A percentile compares a stretch with the other conserved stretches of the same genome.
These are phyloP conservation scores for Mionectes olivaceus DNA, from an alignment of 2,797 vertebrate species.

Conservation along the genomic window DNA sequence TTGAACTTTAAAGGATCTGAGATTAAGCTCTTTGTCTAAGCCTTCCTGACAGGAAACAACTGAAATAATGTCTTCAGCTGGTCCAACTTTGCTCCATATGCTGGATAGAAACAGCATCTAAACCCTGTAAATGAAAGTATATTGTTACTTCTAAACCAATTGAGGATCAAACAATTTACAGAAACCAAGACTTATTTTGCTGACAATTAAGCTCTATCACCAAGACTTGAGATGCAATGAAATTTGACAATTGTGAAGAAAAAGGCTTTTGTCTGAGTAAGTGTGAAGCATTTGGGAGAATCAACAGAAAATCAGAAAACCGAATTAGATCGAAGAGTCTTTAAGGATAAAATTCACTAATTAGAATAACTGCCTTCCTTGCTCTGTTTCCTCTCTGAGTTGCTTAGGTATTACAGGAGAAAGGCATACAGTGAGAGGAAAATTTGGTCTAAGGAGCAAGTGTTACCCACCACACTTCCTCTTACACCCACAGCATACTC, in stretches of 20 bases:
- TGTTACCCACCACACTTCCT: not conserved
- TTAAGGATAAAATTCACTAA: slow-evolving; percentile 34
- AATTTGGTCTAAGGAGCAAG: not conserved
- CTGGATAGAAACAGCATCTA: slow-evolving; percentile 61
- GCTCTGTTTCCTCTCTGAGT: not conserved
- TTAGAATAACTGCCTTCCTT: slow-evolving; percentile 16
- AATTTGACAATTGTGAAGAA: slow-evolving; percentile 66
- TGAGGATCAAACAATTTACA: slow-evolving; percentile 74
- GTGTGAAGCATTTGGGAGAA: slow-evolving; percentile 37
- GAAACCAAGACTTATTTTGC: slow-evolving; percentile 75
- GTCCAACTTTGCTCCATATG: slow-evolving; percentile 60
- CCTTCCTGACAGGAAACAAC: slow-evolving; percentile 67
- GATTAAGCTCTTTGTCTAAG: slow-evolving; percentile 69
- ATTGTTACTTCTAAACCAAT: slow-evolving; percentile 66
- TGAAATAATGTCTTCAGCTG: slow-evolving; percentile 61
- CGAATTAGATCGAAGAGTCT: slow-evolving; percentile 29
- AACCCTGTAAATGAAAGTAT: slow-evolving; percentile 64
- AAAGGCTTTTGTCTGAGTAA: slow-evolving; percentile 48
- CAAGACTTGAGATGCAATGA: slow-evolving; percentile 58
- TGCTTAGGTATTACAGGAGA: not conserved
- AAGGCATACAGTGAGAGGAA: not conserved
- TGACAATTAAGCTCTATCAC: slow-evolving; percentile 71
- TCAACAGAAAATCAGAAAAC: slow-evolving; percentile 49
- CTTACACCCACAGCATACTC: not conserved
- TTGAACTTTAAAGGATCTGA: slow-evolving; percentile 73